Conservation (phyloP, 1,140 invertebrate species). For the Papilio helenus region DNA sequence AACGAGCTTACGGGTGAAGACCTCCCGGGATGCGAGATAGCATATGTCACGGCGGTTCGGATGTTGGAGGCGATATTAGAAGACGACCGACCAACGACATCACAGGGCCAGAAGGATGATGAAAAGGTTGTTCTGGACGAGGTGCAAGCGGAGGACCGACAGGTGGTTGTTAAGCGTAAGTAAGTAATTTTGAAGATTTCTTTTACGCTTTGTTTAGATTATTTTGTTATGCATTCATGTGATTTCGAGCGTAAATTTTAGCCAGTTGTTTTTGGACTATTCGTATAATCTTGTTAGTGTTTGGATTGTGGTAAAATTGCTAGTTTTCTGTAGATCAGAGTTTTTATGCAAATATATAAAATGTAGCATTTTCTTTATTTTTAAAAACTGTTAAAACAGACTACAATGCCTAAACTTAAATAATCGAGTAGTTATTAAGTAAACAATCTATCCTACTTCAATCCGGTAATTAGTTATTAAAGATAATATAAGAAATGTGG, state of each 20-base stretch:
- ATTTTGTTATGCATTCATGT: conserved; percentile 31
- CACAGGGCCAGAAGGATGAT: too few species aligned
- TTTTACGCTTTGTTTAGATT: conserved; percentile 34
- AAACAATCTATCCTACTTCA: too few species aligned
- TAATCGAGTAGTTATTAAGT: too few species aligned
- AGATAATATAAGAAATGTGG: background rate
- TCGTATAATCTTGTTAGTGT: conserved; percentile 10
- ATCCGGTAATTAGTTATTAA: background rate
- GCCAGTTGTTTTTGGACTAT: background rate
- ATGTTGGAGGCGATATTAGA: too few species aligned
- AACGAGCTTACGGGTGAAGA: too few species aligned
- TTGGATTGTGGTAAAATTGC: conserved; percentile 12
- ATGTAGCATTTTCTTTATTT: background rate
- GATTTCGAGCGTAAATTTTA: conserved; percentile 39
- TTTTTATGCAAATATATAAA: background rate
- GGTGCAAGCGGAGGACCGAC: too few species aligned
- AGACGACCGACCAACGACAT: too few species aligned
- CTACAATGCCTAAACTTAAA: too few species aligned
- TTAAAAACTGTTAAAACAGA: background rate
- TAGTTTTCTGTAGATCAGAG: background rate
- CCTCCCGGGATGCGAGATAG: too few species aligned
- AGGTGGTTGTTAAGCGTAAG: too few species aligned
- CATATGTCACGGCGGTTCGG: too few species aligned
- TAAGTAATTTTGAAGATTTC: conserved; percentile 26
- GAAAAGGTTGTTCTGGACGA: too few species aligned